Evolutionary conservation across 1,140 invertebrate species (phyloP), one percentile per base, ranked within the genome.

Genomic region (Listronotus bonariensis): DNA sequence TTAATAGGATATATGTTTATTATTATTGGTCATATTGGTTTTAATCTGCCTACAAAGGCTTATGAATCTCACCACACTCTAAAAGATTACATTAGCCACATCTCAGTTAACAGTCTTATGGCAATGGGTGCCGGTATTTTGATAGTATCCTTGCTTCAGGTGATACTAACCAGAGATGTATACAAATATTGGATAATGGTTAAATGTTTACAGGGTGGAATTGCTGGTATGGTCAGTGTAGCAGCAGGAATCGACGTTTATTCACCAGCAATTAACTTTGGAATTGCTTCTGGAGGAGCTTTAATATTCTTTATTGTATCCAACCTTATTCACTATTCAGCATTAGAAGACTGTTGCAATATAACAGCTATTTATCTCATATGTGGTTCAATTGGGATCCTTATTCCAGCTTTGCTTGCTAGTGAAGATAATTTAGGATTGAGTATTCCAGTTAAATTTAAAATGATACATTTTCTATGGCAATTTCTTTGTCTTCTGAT

Each of bases 261-360:
- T 51, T 52, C 52, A 12, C 66, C 69, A 0, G 32, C 60, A 11
- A 43, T 66, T 15, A 63, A 60, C 8, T 55, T 71, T 40, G 49
- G 53, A 17, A 55, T 73, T 42, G 52, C 69, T 40, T 60, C 54
- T 38, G 18, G 67, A 17, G 63, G 57, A 14, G 53, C 64, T 3
- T 43, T 66, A 52, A 20, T 62, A 20, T 68, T 64, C 38, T 73
- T 70, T 41, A 45, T 72, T 38, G 14, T 55, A 36, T 59, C 58
- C 0, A 57, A 59, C 36, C 49, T 67, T 10, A 42, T 71, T 38
- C 68, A 70, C 43, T 68, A 64, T 26, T 68, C 66, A 10, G 61
- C 70, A 12, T 20, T 74, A 14, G 71, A 74, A 56, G 71, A 74
- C 64, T 68, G 70, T 61, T 73, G 68, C 42, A 70, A 72, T 45